Percentiles rank a stretch among this genome's conserved stretches.
Conservation (phyloP, 2,113 vertebrate species). For the Cariama cristata region DNA sequence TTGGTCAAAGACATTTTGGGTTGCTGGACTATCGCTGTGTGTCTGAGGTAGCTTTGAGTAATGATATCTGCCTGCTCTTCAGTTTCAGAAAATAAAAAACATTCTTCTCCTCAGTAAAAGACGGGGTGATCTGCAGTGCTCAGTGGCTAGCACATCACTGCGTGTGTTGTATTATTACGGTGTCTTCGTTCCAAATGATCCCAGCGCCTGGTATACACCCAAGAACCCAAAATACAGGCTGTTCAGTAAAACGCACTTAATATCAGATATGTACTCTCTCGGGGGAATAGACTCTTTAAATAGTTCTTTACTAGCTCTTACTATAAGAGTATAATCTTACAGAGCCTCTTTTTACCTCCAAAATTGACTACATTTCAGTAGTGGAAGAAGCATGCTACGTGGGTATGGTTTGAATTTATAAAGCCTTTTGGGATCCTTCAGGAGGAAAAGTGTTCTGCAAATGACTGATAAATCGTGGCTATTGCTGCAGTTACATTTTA, state of each 20-base stretch:
- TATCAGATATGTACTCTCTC: slow-evolving; percentile 13
- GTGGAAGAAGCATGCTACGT: not conserved
- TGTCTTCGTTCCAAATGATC: not conserved
- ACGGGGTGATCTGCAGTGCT: not conserved
- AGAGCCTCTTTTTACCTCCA: slow-evolving; percentile 48
- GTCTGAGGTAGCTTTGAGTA: not conserved
- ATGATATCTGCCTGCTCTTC: not conserved
- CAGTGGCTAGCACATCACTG: fast-evolving
- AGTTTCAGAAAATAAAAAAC: not conserved
- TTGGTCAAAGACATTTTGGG: not conserved
- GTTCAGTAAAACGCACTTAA: slow-evolving; percentile 17
- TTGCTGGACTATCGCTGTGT: not conserved
- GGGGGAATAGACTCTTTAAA: slow-evolving; percentile 7
- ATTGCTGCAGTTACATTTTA: slow-evolving; percentile 45
- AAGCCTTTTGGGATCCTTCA: slow-evolving; percentile 50
- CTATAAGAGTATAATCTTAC: slow-evolving; percentile 5
- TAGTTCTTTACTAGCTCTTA: slow-evolving; percentile 40
- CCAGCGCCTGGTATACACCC: not conserved
- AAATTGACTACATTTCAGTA: slow-evolving; percentile 31
- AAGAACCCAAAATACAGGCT: not conserved
- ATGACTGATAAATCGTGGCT: slow-evolving; percentile 62
- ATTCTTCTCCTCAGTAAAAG: not conserved
- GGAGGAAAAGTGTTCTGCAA: slow-evolving; percentile 52
- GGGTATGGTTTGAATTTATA: slow-evolving; percentile 53
- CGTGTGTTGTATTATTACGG: not conserved